phyloP scores from a whole-genome alignment of 2,888 invertebrate species.

The Desoria tigrina region DNA sequence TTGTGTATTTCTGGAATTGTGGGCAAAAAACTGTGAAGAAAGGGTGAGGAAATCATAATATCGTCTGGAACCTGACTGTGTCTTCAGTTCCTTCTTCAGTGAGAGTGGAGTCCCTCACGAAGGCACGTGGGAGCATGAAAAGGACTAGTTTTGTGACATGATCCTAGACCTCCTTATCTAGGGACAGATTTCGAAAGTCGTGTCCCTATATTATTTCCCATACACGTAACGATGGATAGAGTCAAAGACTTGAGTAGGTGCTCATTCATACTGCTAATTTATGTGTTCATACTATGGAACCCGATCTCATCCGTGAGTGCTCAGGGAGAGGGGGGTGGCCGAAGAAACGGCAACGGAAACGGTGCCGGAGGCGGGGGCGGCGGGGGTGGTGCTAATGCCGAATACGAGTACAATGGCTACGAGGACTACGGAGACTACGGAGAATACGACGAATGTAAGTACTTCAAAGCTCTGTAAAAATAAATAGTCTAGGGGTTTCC shows the following conservation, averaged over 20 bases:
- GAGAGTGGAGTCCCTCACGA: not conserved
- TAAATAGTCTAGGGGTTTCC: too few species aligned
- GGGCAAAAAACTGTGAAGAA: constrained; percentile 3
- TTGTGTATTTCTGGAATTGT: not conserved
- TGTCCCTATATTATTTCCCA: not conserved
- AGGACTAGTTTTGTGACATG: not conserved
- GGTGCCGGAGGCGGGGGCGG: constrained; percentile 30
- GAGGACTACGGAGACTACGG: constrained; percentile 51
- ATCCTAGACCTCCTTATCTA: not conserved
- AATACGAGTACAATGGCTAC: constrained; percentile 46
- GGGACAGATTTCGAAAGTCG: not conserved
- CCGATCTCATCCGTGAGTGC: constrained; percentile 49
- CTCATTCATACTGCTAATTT: constrained; percentile 27
- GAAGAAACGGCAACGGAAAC: constrained; percentile 14
- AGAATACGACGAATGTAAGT: constrained; percentile 53
- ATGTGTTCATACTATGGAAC: constrained; percentile 45
- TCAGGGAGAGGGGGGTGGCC: constrained; percentile 28
- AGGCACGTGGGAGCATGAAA: not conserved
- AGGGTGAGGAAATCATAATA: not conserved
- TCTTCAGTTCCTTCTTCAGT: not conserved
- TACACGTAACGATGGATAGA: constrained; percentile 32
- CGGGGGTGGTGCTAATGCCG: too few species aligned
- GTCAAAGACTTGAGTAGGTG: constrained; percentile 41
- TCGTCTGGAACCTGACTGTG: not conserved
- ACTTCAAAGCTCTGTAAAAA: not conserved